Base-by-base conservation (phyloP, 2,113 vertebrate genomes). In the Ictidomys tridecemlineatus region DNA sequence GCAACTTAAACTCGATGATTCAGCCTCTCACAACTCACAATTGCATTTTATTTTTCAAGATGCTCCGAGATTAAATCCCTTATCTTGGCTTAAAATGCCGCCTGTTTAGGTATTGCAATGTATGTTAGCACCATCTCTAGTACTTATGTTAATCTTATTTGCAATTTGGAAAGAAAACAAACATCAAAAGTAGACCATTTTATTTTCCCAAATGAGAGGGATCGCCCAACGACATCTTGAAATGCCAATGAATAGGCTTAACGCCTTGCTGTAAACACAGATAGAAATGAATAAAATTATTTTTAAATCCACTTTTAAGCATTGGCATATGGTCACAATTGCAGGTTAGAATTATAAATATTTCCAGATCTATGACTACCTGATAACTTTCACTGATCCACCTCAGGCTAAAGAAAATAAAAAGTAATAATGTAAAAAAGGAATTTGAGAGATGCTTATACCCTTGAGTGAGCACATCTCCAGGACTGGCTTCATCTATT, bases 41-140 rank as follows among this genome's bases (percentile, higher is more conserved):
- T 7, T 93, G 72, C 86, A 78, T 97, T 96, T 97, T 90, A 93
- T 90, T 97, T 97, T 97, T 93, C 96, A 97, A 97, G 94, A 97
- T 96, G 76, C 73, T 87, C 13, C 76, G 83, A 97, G 90, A 97
- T 96, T 84, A 97, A 97, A 97, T 95, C 82, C 86, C 72, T 90
- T 95, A 92, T 96, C 94, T 91, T 85, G 42, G 45, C 61, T 96
- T 78, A 77, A 95, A 97, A 95, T 30, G 20, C 79, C 83, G 97
- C 84, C 95, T 95, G 65, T 85, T 94, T 94, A 93, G 86, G 92
- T 94, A 94, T 85, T 87, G 74, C 53, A 82, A 85, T 2, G 34
- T 69, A 91, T 85, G 98, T 90, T 83, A 92, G 86, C 84, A 92
- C 76, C 93, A 92, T 92, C 84, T 80, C 91, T 89, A 24, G 89